Conservation (phyloP, 2,888 invertebrate genomes). For the Ctena decussata region DNA sequence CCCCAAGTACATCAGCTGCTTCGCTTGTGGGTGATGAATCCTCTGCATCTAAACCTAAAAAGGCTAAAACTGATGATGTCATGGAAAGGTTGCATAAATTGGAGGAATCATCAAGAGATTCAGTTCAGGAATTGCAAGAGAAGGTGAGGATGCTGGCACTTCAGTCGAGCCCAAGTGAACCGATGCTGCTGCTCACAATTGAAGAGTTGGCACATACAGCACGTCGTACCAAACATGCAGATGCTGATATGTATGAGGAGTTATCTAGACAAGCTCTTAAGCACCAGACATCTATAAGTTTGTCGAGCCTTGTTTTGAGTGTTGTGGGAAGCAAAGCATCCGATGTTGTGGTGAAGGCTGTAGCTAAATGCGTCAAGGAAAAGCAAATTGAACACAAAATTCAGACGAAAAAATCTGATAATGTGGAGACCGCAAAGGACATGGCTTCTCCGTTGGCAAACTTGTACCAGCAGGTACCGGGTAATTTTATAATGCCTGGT, state of each 20-base stretch:
- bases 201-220: background rate
- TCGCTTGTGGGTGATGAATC: too few relatives aligned
- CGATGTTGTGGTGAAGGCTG: background rate
- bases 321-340: background rate
- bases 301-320: background rate
- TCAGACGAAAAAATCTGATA: background rate
- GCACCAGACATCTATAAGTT: background rate
- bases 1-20: too few relatives aligned
- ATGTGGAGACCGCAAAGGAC: background rate
- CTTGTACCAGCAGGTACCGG: background rate
- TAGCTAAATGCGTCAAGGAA: background rate
- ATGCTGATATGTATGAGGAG: background rate
- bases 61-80: too few relatives aligned
- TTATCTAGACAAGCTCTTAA: background rate
- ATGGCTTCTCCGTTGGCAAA: background rate
- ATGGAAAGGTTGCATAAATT: background rate
- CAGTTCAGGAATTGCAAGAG: background rate
- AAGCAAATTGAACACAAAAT: background rate
- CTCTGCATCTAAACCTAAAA: too few relatives aligned
- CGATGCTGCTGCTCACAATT: background rate
- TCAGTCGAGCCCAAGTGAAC: background rate
- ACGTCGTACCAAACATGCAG: background rate
- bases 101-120: background rate
- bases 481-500: background rate
- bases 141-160: background rate